phyloP scores from a whole-genome alignment of 2,797 vertebrate species.

The Bovichtus variegatus region DNA sequence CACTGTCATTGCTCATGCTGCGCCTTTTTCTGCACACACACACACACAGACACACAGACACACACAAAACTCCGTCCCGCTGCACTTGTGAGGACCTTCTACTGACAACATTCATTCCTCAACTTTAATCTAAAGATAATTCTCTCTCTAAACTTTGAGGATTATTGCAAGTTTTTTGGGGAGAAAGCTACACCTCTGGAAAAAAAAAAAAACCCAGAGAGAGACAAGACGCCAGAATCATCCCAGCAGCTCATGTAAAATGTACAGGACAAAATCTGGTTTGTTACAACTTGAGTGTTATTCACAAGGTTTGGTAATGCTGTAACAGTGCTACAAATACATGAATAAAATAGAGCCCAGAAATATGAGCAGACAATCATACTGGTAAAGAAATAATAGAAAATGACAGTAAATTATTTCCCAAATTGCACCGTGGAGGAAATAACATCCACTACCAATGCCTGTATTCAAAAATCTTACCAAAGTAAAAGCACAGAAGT shows the following conservation, averaged over 20 bases:
- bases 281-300: neutral
- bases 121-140: conserved; percentile 33
- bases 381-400: conserved; percentile 1
- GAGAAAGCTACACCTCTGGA: neutral
- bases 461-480: neutral
- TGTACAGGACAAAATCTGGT: neutral
- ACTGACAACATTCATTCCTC: conserved; percentile 29
- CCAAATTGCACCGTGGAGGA: neutral
- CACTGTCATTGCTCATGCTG: conserved; percentile 65
- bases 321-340: neutral
- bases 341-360: neutral
- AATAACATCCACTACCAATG: neutral
- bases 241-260: neutral
- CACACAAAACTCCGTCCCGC: conserved; percentile 31
- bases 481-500: conserved; percentile 8
- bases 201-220: conserved; percentile 4
- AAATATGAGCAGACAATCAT: conserved; percentile 8
- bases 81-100: conserved; percentile 30
- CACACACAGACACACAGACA: conserved; percentile 13
- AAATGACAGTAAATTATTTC: neutral
- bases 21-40: conserved; percentile 19
- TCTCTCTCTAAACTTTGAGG: conserved; percentile 19
- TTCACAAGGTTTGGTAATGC: neutral
- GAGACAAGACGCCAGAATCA: conserved; percentile 10
- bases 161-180: conserved; percentile 18